Conservation (phyloP, 2,888 invertebrate genomes). For the Epirrhoe tristata region DNA sequence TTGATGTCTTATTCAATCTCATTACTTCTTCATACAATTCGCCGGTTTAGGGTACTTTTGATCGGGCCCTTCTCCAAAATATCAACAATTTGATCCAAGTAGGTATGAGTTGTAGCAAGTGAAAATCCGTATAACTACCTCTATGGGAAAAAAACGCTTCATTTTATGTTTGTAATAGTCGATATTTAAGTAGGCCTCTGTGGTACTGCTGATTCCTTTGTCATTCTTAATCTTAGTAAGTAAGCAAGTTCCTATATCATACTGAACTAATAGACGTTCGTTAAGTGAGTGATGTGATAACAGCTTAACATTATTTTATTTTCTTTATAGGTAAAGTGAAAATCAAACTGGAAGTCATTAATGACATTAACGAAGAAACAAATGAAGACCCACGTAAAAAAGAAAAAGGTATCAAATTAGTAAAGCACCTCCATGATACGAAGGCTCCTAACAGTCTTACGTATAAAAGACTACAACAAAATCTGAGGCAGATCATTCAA, state of each 20-base stretch:
- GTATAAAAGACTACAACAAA: slow-evolving; percentile 30
- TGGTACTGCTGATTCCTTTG: too few relatives aligned
- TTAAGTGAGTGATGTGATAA: slow-evolving; percentile 6
- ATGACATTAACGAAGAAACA: slow-evolving; percentile 12
- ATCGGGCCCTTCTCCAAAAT: too few relatives aligned
- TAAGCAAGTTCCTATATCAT: not conserved
- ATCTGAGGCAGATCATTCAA: slow-evolving; percentile 25
- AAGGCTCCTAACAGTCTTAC: slow-evolving; percentile 17
- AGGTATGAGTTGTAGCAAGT: too few relatives aligned
- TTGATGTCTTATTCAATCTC: too few relatives aligned
- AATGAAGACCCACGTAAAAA: slow-evolving; percentile 5
- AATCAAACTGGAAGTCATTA: slow-evolving; percentile 25
- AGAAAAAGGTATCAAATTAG: slow-evolving; percentile 17
- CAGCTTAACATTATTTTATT: slow-evolving; percentile 24
- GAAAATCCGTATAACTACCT: too few relatives aligned
- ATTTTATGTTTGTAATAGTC: too few relatives aligned
- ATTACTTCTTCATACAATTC: too few relatives aligned
- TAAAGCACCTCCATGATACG: slow-evolving; percentile 17
- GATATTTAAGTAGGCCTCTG: too few relatives aligned
- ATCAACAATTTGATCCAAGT: too few relatives aligned
- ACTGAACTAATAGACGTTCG: not conserved
- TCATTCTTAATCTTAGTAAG: not conserved
- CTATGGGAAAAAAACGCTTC: too few relatives aligned
- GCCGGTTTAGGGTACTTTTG: too few relatives aligned
- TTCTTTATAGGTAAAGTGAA: slow-evolving; percentile 29